Conservation (phyloP, 2,113 vertebrate genomes). For the Phrynosoma platyrhinos region DNA sequence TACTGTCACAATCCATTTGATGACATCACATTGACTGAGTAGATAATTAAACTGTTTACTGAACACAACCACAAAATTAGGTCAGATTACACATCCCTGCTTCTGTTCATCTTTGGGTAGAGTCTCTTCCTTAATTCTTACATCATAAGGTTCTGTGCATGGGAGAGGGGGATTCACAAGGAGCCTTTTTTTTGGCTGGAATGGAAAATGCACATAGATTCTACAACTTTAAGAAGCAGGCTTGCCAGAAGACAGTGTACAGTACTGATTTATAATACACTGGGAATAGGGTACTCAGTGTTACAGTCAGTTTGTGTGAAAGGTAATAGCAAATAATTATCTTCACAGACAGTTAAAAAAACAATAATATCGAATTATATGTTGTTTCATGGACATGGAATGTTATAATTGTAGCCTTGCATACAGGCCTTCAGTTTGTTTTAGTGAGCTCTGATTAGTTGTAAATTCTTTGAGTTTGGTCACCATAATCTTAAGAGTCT, state of each 20-base stretch:
- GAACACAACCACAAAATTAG: conserved; percentile 11
- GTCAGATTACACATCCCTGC: not conserved
- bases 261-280: not conserved
- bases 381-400: not conserved
- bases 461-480: conserved; percentile 19
- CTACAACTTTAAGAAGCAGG: not conserved
- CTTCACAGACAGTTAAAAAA: not conserved
- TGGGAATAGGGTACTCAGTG: not conserved
- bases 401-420: conserved; percentile 27
- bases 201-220: not conserved
- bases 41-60: conserved; percentile 32
- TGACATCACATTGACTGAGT: not conserved
- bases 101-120: not conserved
- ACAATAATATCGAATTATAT: not conserved
- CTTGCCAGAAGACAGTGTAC: not conserved
- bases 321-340: not conserved
- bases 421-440: conserved; percentile 34
- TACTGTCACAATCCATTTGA: conserved; percentile 41
- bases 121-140: not conserved
- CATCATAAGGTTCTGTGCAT: not conserved
- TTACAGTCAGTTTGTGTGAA: too few relatives aligned
- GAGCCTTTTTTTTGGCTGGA: not conserved
- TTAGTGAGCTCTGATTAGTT: not conserved
- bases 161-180: not conserved
- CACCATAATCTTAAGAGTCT: not conserved